Evolutionary conservation across 2,113 vertebrate genomes (phyloP).

Genomic region (Apodemus sylvaticus): DNA sequence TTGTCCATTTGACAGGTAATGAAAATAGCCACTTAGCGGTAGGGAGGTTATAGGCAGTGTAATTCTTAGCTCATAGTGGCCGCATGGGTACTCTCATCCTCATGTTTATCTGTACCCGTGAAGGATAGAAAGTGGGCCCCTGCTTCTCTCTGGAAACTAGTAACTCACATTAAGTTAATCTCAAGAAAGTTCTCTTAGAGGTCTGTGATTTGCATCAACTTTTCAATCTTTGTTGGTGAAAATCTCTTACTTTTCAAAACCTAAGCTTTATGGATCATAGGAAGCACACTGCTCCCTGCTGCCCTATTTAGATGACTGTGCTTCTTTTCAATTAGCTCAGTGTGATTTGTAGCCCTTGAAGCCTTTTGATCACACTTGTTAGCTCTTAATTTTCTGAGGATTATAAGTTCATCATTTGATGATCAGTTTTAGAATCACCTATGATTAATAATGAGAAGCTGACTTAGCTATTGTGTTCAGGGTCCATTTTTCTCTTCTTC

Average conservation of each 20-base stretch:
- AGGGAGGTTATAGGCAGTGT: background rate
- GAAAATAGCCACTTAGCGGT: conserved; percentile 1
- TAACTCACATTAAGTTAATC: background rate
- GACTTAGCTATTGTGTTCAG: conserved; percentile 17
- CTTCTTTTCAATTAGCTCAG: background rate
- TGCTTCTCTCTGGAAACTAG: background rate
- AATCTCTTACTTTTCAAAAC: background rate
- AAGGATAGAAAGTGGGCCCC: background rate
- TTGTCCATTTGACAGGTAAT: background rate
- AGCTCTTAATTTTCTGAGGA: conserved; percentile 50
- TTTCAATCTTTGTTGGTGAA: background rate
- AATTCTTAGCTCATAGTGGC: background rate
- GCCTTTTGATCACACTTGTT: conserved; percentile 1
- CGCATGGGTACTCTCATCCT: background rate
- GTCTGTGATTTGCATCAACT: background rate
- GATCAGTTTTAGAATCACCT: background rate
- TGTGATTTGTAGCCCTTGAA: conserved; percentile 8
- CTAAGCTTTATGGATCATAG: background rate
- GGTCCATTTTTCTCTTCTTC: background rate
- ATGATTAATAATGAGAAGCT: conserved; percentile 33
- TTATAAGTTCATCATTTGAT: conserved; percentile 35
- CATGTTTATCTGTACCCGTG: background rate
- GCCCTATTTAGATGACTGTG: background rate
- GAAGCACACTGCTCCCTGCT: background rate
- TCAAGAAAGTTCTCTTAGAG: background rate